Evolutionary conservation across 2,113 vertebrate genomes (phyloP).

Genomic region (Lonchura striata): DNA sequence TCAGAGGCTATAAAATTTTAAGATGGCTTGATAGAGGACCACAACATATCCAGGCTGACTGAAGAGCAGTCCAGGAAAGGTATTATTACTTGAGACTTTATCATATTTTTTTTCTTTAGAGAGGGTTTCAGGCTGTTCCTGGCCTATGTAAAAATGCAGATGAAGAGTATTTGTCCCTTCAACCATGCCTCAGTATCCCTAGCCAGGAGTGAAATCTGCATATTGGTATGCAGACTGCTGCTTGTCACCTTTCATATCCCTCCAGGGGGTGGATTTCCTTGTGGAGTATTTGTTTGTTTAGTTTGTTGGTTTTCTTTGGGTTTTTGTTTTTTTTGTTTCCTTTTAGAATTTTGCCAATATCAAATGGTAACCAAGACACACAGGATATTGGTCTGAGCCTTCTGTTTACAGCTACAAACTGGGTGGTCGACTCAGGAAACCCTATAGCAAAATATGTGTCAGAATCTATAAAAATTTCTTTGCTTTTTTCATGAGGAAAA

Average conservation of each 20-base stretch:
- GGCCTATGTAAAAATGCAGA: neutral
- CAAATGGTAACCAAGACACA: neutral
- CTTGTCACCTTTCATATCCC: neutral
- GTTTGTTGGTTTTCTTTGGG: neutral
- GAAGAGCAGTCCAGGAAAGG: neutral
- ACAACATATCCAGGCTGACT: neutral
- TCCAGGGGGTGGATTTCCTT: fast-evolving
- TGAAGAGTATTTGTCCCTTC: neutral
- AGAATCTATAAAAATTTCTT: neutral
- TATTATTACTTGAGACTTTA: neutral
- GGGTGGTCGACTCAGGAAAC: neutral
- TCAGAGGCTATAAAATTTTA: neutral
- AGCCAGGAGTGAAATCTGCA: neutral
- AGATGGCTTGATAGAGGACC: neutral
- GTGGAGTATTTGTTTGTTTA: neutral
- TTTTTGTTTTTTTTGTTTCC: neutral
- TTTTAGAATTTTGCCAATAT: neutral
- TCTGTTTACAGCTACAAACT: neutral
- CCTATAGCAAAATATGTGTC: neutral
- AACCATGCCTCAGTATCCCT: neutral
- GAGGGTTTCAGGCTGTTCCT: neutral
- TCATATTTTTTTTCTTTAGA: neutral
- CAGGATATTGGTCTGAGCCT: neutral
- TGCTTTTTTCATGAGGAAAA: neutral
- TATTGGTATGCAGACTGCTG: neutral